Evolutionary conservation across 1,140 invertebrate species (phyloP), one percentile per base, ranked within the genome.

Genomic region (Drosophila sechellia): DNA sequence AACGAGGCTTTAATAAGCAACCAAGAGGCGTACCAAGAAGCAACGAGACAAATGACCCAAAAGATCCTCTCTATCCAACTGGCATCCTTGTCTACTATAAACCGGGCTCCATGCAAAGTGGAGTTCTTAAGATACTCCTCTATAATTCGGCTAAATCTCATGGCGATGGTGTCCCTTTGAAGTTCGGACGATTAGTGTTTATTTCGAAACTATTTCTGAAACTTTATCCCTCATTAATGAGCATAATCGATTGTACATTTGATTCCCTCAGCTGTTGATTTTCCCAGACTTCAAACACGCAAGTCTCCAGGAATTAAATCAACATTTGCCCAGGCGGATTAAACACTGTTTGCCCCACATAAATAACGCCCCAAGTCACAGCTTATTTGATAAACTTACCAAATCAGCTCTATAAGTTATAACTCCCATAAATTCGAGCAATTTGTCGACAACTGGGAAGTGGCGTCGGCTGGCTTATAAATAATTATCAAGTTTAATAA

Each of bases 1-100:
- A 95, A 93, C 13, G 94, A 94, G 0, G 94, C 93, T 1, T 83
- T 78, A 20, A 96, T 95, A 4, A 95, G 84, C n/a, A 94, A 61
- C 25, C 92, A 92, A 4, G 95, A 94, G 1, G 94, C 94, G 35
- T 94, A 93, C 94, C 95, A 96, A 2, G 94, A 95, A 2, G 94
- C 57, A 1, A 81, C 68, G n/a, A 95, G 94, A 40, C 94, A 94
- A 15, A 95, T 65, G 1, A 94, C 22, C 95, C 95, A 96, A 85
- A 96, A 95, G 39, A 95, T 61, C 75, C 93, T 93, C 89, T 94
- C 94, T 27, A 93, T 56, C 93, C 93, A 94, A 70, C 92, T 92
- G 71, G 93, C 92, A 73, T 94, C 92, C 15, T 92, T 84, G 71
- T 94, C 94, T 12, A 93, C 93, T 43, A 94, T 93, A 70, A 94